A percentile compares a stretch with the other conserved stretches of the same genome.
Conservation (phyloP, 2,888 invertebrate genomes). For the Ectemnius cavifrons region DNA sequence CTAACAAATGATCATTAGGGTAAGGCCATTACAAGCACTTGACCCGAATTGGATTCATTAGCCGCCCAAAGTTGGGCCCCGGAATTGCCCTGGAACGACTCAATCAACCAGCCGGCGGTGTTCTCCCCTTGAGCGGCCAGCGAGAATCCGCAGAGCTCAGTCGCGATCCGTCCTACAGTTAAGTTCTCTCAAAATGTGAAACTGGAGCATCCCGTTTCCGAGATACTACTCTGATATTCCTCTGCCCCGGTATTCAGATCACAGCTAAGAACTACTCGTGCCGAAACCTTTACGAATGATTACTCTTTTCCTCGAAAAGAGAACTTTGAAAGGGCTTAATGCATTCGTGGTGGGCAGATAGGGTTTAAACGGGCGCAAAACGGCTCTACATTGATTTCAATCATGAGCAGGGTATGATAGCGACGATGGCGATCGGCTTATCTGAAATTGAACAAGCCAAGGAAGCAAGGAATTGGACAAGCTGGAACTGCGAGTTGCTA, state of each 20-base stretch:
- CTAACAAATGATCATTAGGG: slow-evolving; percentile 9
- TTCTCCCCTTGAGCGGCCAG: background rate
- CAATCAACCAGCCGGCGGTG: background rate
- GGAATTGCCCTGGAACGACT: slow-evolving; percentile 6
- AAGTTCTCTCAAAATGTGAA: too few species aligned
- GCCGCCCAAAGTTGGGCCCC: slow-evolving; percentile 1
- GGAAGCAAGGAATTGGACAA: slow-evolving; percentile 20
- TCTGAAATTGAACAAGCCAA: slow-evolving; percentile 42
- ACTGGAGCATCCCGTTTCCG: background rate
- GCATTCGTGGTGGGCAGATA: too few species aligned
- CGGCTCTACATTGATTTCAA: too few species aligned
- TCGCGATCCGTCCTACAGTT: background rate
- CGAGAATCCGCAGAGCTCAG: background rate
- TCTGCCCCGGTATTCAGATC: background rate
- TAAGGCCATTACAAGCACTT: slow-evolving; percentile 9
- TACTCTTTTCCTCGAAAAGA: too few species aligned
- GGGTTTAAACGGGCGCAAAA: too few species aligned
- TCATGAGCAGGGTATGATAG: background rate
- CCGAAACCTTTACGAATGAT: too few species aligned
- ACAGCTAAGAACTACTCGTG: too few species aligned
- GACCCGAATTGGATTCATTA: slow-evolving; percentile 10
- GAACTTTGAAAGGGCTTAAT: too few species aligned
- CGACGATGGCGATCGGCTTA: slow-evolving; percentile 35
- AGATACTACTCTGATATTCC: background rate
- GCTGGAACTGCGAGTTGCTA: slow-evolving; percentile 46